Evolutionary conservation across 92 coral and sea anemone species (phyloP).

Genomic region (Meandrina meandrites): DNA sequence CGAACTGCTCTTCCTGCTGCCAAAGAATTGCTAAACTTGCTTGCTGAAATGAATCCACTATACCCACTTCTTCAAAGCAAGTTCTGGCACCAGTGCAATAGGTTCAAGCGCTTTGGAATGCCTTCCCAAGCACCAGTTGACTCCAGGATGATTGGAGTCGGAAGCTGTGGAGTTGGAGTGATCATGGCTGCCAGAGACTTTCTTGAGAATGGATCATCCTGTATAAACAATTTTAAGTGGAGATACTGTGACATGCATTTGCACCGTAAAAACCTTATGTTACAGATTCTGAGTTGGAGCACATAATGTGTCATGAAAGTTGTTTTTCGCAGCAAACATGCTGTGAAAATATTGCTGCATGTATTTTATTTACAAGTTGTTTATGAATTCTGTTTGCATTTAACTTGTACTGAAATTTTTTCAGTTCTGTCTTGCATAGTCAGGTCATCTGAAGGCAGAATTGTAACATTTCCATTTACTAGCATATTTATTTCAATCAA

Average conservation of each 20-base stretch:
- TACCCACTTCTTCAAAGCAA: conserved; percentile 32
- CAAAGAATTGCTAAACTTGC: conserved; percentile 12
- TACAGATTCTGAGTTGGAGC: conserved; percentile 2
- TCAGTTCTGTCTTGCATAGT: too few relatives aligned
- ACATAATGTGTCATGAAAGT: not conserved
- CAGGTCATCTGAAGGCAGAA: too few relatives aligned
- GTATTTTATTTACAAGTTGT: too few relatives aligned
- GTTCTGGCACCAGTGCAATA: conserved; percentile 23
- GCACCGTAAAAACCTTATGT: not conserved
- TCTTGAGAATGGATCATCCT: not conserved
- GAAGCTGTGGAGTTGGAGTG: conserved; percentile 21
- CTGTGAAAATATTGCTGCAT: too few relatives aligned
- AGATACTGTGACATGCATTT: not conserved
- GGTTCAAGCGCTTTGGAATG: conserved; percentile 48
- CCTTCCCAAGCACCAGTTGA: conserved; percentile 4
- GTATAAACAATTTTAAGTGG: conserved; percentile 8
- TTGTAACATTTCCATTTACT: too few relatives aligned
- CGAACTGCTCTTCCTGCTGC: conserved; percentile 11
- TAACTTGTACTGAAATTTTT: too few relatives aligned
- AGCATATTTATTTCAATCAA: too few relatives aligned
- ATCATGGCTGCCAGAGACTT: conserved; percentile 37
- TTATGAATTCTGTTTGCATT: too few relatives aligned
- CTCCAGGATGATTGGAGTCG: not conserved
- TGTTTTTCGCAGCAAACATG: too few relatives aligned
- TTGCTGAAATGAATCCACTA: conserved; percentile 9